Percentiles rank a stretch among this genome's conserved stretches.
phyloP scores from a whole-genome alignment of 2,113 vertebrate species.

The Rissa tridactyla region DNA sequence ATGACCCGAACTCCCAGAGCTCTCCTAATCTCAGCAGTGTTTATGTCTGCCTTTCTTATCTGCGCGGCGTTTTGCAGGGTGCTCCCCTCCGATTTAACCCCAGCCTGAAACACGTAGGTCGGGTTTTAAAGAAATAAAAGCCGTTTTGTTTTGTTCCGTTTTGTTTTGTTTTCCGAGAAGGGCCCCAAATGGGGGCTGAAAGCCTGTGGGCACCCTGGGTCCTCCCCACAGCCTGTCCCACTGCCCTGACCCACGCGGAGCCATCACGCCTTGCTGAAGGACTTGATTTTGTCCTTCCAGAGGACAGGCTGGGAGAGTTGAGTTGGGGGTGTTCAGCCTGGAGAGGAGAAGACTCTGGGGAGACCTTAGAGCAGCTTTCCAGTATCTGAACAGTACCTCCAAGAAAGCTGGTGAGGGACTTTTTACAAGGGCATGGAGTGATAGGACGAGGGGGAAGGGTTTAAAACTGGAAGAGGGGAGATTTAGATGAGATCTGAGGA shows the following conservation, averaged over 20 bases:
- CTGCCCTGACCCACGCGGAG: rapidly evolving
- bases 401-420: not conserved
- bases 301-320: not conserved
- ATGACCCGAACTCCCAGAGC: not conserved
- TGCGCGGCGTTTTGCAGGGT: not conserved
- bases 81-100: not conserved
- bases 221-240: not conserved
- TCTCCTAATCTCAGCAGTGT: not conserved
- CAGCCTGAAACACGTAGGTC: not conserved
- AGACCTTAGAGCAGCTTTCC: not conserved
- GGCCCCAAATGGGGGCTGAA: not conserved
- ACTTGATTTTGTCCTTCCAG: not conserved
- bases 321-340: not conserved
- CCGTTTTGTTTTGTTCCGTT: not conserved
- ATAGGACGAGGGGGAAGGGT: too few species aligned
- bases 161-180: not conserved
- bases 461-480: too few species aligned
- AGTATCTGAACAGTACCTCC: not conserved
- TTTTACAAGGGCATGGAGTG: too few species aligned
- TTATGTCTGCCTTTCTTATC: not conserved
- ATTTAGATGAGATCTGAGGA: too few species aligned
- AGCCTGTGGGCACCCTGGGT: too few species aligned
- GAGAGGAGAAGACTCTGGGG: not conserved
- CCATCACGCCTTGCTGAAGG: too few species aligned
- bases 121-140: not conserved